These are phyloP conservation scores for Mus minutoides DNA, from an alignment of 2,797 vertebrate species.

Conservation along the genomic window DNA sequence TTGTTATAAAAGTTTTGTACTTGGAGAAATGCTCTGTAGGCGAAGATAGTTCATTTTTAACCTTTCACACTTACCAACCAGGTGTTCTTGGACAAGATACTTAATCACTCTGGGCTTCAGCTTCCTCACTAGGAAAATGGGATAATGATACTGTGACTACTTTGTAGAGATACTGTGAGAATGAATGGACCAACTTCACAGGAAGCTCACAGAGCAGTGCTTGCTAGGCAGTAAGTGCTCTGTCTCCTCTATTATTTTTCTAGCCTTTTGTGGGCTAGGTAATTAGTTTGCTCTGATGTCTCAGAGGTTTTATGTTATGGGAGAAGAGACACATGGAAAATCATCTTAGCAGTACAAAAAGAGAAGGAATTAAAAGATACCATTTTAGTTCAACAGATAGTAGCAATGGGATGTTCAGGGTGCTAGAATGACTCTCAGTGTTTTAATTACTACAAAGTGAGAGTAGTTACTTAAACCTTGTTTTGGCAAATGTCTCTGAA, in stretches of 20 bases:
- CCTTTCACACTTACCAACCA: background rate
- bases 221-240: background rate
- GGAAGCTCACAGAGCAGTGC: constrained; percentile 24
- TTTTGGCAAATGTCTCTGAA: constrained; percentile 18
- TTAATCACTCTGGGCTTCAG: background rate
- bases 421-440: background rate
- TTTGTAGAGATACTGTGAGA: constrained; percentile 4
- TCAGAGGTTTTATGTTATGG: constrained; percentile 36
- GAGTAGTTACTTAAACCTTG: background rate
- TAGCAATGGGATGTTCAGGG: background rate
- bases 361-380: background rate
- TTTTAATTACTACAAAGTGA: constrained; percentile 29
- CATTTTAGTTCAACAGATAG: background rate
- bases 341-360: background rate
- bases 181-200: background rate
- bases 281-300: constrained; percentile 8
- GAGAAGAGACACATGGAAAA: background rate
- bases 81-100: constrained; percentile 16
- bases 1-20: constrained; percentile 45
- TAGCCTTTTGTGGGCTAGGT: constrained; percentile 35
- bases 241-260: constrained; percentile 23
- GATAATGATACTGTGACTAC: background rate
- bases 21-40: constrained; percentile 29
- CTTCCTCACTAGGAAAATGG: constrained; percentile 18
- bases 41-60: constrained; percentile 37